Conservation (phyloP, 2,888 invertebrate species). For the Isotomurus palustris region DNA sequence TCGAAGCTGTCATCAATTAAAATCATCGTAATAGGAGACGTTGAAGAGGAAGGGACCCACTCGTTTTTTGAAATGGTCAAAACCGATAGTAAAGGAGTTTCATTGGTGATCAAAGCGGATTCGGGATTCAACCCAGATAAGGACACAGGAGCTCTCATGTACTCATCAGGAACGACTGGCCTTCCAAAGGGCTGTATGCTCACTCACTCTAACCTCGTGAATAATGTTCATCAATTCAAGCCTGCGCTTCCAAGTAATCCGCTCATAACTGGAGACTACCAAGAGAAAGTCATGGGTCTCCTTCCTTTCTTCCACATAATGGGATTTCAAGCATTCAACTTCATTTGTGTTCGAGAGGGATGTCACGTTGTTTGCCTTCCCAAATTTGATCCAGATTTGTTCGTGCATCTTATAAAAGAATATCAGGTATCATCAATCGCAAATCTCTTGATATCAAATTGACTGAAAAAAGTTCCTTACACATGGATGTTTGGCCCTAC, state of each 20-base stretch:
- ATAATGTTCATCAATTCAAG: constrained; percentile 46
- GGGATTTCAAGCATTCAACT: constrained; percentile 66
- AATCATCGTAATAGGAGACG: constrained; percentile 27
- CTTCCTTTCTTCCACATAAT: constrained; percentile 76
- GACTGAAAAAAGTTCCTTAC: too few relatives aligned
- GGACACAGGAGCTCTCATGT: constrained; percentile 25
- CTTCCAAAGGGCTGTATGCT: constrained; percentile 33
- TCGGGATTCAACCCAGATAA: constrained; percentile 28
- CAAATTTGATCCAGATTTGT: constrained; percentile 66
- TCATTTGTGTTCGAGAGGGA: constrained; percentile 59
- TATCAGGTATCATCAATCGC: too few relatives aligned
- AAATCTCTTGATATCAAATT: constrained; percentile 56
- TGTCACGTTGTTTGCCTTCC: constrained; percentile 64
- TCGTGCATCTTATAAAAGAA: constrained; percentile 60
- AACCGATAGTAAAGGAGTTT: constrained; percentile 26
- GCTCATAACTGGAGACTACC: constrained; percentile 47
- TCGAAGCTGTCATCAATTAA: constrained; percentile 13
- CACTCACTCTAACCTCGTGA: constrained; percentile 34
- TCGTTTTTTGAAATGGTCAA: constrained; percentile 33
- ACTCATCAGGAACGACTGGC: constrained; percentile 48
- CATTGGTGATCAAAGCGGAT: constrained; percentile 39
- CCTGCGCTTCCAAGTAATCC: not conserved
- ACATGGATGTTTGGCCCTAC: too few relatives aligned
- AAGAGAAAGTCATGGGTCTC: constrained; percentile 63
- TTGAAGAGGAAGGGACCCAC: constrained; percentile 28